Evolutionary conservation across 2,113 vertebrate species (phyloP).

Genomic region (Zeus faber): DNA sequence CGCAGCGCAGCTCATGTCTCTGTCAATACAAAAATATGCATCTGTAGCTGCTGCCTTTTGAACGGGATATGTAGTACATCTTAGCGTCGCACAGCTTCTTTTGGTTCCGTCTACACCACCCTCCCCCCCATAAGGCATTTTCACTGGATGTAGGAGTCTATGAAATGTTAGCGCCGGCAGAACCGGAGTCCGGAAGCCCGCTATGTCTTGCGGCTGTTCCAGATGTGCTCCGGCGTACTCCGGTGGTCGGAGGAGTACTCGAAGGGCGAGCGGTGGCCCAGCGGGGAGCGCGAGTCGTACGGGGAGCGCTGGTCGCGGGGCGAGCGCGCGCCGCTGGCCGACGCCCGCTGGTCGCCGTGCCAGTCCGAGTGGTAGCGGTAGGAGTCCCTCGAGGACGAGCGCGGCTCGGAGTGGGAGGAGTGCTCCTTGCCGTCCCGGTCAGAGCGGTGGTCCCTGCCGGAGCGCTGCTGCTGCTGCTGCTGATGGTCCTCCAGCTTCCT

Average conservation of each 20-base stretch:
- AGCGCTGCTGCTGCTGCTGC: too few species aligned
- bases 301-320: constrained; percentile 91
- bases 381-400: constrained; percentile 81
- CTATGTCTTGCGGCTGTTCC: constrained; percentile 97
- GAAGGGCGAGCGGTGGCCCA: constrained; percentile 89
- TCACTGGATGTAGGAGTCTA: constrained; percentile 90
- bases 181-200: constrained; percentile 61
- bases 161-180: constrained; percentile 71
- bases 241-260: constrained; percentile 94
- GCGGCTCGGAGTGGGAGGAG: constrained; percentile 80
- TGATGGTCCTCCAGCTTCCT: constrained; percentile 92
- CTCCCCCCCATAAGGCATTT: constrained; percentile 87
- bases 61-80: constrained; percentile 68
- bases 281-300: constrained; percentile 86
- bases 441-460: constrained; percentile 85
- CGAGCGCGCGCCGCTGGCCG: constrained; percentile 85
- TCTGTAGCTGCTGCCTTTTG: constrained; percentile 44
- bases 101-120: neutral
- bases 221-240: constrained; percentile 95
- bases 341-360: constrained; percentile 89
- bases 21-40: constrained; percentile 98
- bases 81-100: too few species aligned
- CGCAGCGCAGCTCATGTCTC: constrained; percentile 85
- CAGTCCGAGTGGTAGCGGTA: constrained; percentile 96
- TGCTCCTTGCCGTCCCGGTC: constrained; percentile 87